These are phyloP conservation scores for Synergus itoensis DNA, from an alignment of 2,888 invertebrate genomes.

Conservation along the genomic window DNA sequence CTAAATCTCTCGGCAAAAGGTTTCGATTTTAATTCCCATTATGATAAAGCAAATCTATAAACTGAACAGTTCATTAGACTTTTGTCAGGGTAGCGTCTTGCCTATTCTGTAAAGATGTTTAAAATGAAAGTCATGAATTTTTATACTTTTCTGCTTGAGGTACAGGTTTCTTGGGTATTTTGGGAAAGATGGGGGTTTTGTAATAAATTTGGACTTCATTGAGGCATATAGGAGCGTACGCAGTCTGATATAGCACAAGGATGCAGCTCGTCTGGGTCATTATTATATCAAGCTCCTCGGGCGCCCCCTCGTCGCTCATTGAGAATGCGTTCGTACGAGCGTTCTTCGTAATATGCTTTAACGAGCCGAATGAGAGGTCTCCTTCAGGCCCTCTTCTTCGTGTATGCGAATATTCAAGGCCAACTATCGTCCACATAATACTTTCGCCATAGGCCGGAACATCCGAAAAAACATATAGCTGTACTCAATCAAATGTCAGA, in stretches of 20 bases:
- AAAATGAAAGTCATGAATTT: too few relatives aligned
- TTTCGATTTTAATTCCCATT: background rate
- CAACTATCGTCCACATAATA: conserved; percentile 34
- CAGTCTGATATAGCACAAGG: conserved; percentile 64
- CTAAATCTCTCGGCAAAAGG: background rate
- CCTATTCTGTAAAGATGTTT: too few relatives aligned
- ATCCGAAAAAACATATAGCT: conserved; percentile 9
- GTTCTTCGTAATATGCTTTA: conserved; percentile 33
- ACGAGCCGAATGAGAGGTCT: conserved; percentile 37
- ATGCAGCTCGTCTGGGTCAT: conserved; percentile 69
- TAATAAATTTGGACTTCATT: conserved; percentile 16
- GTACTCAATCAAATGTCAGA: background rate
- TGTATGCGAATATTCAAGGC: conserved; percentile 23
- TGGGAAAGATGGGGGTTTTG: conserved; percentile 44
- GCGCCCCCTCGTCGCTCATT: conserved; percentile 29
- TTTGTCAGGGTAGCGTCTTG: too few relatives aligned
- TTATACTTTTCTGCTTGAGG: too few relatives aligned
- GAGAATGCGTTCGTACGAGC: conserved; percentile 28
- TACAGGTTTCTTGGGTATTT: background rate
- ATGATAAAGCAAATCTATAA: background rate
- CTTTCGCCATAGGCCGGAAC: conserved; percentile 18
- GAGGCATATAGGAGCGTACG: conserved; percentile 42
- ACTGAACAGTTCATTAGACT: too few relatives aligned
- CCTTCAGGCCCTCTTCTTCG: conserved; percentile 29
- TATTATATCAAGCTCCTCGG: conserved; percentile 58